Base-by-base conservation (phyloP, 2,888 invertebrate genomes). In the Philaethria dido region DNA sequence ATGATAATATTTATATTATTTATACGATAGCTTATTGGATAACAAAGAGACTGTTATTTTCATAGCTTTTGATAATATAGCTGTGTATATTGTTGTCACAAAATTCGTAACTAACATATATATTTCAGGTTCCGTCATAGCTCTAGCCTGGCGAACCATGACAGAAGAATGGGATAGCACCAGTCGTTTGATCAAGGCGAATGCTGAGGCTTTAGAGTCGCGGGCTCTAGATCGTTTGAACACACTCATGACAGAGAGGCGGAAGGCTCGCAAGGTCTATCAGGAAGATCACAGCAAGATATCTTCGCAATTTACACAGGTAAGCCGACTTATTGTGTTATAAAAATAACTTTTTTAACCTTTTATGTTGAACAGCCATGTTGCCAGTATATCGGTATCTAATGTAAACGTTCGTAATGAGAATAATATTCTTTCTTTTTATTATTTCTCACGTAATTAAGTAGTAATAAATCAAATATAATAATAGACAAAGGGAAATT, bases 101-200 rank as follows among this genome's bases (percentile, higher is more conserved):
- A 9, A 20, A 25, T 3, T 22, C n/a, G 14, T 22, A 39, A 42
- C 2, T 42, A 16, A 57, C 0, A 16, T n/a, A 44, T 72, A 55
- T 25, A 65, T 59, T 60, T 16, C 77, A 94, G 94, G 94, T 60
- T 96, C 96, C 77, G 89, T 95, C 61, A 94, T 96, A 76, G 94
- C 94, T 44, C 92, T 94, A 65, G 94, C 95, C 60, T 98, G 98
- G 98, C 95, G 95, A 76, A 95, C 95, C 66, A 96, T 98, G 89
- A 96, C 98, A 87, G 97, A 97, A 78, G 98, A 98, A 80, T 94
- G 98, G 86, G 98, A 98, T 84, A 96, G 95, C 79, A 95, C 97
- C 65, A 96, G 97, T 22, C 95, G 96, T 75, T 93, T 96, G 74
- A 95, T 99, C 69, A 95, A 95, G 80, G 94, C 95, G 70, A 98